Conservation (phyloP, 2,113 vertebrate genomes). For the Pterocles gutturalis region DNA sequence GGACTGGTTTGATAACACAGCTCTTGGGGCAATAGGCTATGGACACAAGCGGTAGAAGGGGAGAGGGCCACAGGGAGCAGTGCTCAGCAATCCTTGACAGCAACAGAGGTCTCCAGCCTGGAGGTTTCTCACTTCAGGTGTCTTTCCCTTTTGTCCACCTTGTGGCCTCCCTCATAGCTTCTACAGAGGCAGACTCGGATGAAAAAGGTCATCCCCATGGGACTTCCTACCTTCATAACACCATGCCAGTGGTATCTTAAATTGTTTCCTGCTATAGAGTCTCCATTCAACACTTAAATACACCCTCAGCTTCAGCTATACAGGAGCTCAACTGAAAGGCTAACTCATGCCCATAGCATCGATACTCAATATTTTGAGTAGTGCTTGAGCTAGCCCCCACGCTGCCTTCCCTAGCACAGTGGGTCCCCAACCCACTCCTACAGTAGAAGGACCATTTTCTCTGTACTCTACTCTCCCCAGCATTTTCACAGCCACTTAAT, state of each 20-base stretch:
- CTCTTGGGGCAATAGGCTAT: background rate
- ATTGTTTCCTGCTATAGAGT: background rate
- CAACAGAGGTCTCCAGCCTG: background rate
- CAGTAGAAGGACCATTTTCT: background rate
- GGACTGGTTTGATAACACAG: background rate
- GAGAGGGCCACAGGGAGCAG: background rate
- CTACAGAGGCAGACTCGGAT: background rate
- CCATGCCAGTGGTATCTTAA: background rate
- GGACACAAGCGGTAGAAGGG: background rate
- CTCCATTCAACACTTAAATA: background rate
- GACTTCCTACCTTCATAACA: background rate
- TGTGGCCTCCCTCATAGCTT: background rate
- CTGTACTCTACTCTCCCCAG: rapidly evolving
- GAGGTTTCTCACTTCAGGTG: background rate
- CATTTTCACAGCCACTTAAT: background rate
- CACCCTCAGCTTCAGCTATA: background rate
- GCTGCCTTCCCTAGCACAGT: background rate
- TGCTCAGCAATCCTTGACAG: background rate
- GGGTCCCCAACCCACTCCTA: background rate
- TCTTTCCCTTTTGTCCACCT: background rate
- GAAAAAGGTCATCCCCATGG: too few species aligned
- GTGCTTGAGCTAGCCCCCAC: background rate
- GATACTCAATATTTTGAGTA: background rate
- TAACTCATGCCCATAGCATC: rapidly evolving
- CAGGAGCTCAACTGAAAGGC: background rate